Evolutionary conservation across 92 coral and sea anemone genomes (phyloP), one percentile per base, ranked within the genome.

Genomic region (Scolanthus callimorphus): DNA sequence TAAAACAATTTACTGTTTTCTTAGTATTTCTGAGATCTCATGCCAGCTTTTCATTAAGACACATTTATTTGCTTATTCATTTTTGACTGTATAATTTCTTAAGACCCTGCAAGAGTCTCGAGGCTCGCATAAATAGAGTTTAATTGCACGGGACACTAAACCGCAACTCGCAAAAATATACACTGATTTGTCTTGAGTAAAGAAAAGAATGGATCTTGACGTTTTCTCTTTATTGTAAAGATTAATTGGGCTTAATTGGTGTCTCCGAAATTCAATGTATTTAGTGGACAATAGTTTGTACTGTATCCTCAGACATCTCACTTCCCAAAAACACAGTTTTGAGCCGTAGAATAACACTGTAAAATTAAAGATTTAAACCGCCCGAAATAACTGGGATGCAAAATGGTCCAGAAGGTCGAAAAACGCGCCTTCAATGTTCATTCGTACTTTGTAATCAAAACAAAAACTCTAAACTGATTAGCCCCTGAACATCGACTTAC

Each of bases 181-280:
- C 81, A 63, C 43, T 83, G 96, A 83, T 87, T 87, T 87, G 92
- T 65, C 64, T 69, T 61, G 61, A 25, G 27, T 25, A 34, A 62
- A 55, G 77, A 83, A 83, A 69, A 75, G 52, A 74, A 65, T 25
- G 74, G 74, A 63, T 57, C 72, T 74, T 87, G 96, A 87, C 90
- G 77, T 83, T 87, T 87, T 80, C 81, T 67, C 67, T 82, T 76
- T 78, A 83, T 83, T 73, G 84, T 78, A 88, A 74, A 88, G 73
- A 88, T 88, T 88, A 88, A 88, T 88, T 88, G 90, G 58, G 63
- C 65, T 71, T 88, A 88, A 88, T 88, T 88, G 90, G 56, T 78
- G 90, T 88, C 90, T 83, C 67, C 83, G 90, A 64, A 78, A 88
- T 83, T 78, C 96, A 88, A 88, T 73, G 96, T 83, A 60, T 71